Evolutionary conservation across 2,888 invertebrate genomes (phyloP), one percentile per base, ranked within the genome.

Genomic region (Phortica magna): DNA sequence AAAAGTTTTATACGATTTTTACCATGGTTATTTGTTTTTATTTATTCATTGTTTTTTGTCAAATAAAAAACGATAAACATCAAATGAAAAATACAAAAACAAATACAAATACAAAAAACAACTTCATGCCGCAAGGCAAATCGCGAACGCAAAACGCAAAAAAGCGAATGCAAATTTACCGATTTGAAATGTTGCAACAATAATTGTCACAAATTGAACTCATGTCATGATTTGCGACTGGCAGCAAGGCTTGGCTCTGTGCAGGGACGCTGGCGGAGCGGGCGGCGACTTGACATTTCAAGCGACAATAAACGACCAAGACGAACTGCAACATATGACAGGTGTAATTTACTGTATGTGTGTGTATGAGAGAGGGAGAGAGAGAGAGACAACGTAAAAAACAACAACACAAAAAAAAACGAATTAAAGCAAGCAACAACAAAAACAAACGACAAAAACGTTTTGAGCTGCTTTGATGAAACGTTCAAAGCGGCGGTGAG

Each of bases 121-220:
- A 42, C 42, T 19, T 17, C n/a, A 17, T 22, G 53, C 53, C n/a
- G 22, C 48, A 48, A 41, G 43, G 1, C 41, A 14, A 41, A 67
- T 7, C 42, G 67, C 14, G 59, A 19, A 17, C n/a, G 59, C 59
- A 22, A n/a, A 19, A 14, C 3, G 59, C 6, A 42, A 39, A 57
- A 41, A 22, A 48, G 79, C 79, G 77, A 78, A 81, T 81, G 82
- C 82, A 81, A 82, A 82, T 85, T 76, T 76, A 74, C 57, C 78
- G 77, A 79, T 83, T 82, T 88, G 84, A 89, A 89, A 89, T 89
- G 89, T 89, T 89, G 89, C 89, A 89, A 89, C 83, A 88, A 89
- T 89, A 89, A 89, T 89, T 89, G 89, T 89, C 89, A 89, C 89
- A 89, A 89, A 89, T 89, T 89, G 88, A 89, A 89, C 88, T 89